Evolutionary conservation across 53 echinoderm and acorn worm genomes (phyloP), one percentile per base, ranked within the genome.

Genomic region (Henricia sp.): DNA sequence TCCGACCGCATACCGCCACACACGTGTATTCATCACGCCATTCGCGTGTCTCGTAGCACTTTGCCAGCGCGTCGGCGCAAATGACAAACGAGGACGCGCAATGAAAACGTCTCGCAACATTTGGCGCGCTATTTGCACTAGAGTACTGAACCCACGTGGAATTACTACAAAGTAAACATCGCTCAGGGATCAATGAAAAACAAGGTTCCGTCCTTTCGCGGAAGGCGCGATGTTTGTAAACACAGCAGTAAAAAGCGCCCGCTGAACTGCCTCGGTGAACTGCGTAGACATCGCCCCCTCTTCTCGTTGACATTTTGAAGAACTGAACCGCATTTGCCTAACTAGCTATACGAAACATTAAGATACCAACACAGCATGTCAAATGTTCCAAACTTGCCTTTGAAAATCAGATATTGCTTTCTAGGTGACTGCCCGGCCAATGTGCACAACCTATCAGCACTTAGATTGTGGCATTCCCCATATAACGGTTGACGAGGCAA

Each of bases 101-200:
- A 14, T 10, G 8, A 17, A 37, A 75, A 75, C 13, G 40, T 28
- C 13, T 25, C 57, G 40, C 12, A 59, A 76, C 76, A 46, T 10
- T 14, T 8, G 48, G 57, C 34, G 32, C 42, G 41, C 23, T 76
- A 76, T 76, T 76, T 55, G 58, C 58, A 56, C 24, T 76, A 59
- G 40, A 76, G 54, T 30, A 32, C 24, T 24, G 51, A n/a, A 16
- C 19, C 37, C 52, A 76, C 58, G 27, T 76, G 57, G 19, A 19
- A 41, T 21, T 76, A 76, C 76, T 76, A 76, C 76, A 56, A n/a
- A 17, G 76, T 56, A 37, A 76, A 76, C 24, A 76, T 32, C 40
- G 56, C 33, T 33, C 52, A 24, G 9, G 52, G 13, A 35, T 36
- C 70, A 44, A 72, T n/a, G 72, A 68, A 1, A 3, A 11, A 48